Percentiles rank a stretch among this genome's conserved stretches.
phyloP scores from a whole-genome alignment of 2,797 vertebrate genomes.

The Muraenolepis orangiensis region DNA sequence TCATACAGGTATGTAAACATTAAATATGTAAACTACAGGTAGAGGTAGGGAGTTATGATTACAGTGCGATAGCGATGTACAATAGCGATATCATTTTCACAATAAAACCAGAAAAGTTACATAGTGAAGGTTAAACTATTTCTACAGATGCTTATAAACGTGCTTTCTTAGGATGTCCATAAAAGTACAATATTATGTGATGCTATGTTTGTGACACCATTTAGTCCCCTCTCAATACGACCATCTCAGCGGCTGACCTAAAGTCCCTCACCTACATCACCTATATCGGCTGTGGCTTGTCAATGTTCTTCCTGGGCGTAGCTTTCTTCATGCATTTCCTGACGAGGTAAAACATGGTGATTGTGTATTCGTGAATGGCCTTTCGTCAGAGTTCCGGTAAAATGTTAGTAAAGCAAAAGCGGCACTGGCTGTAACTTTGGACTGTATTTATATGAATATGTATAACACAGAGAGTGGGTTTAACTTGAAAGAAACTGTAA shows the following conservation, averaged over 20 bases:
- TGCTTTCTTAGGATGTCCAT: too few species aligned
- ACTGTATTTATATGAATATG: not conserved
- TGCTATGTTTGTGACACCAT: not conserved
- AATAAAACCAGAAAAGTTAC: too few species aligned
- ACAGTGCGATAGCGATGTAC: too few species aligned
- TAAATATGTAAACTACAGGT: too few species aligned
- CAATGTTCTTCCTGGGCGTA: conserved; percentile 66
- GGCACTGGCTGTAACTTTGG: not conserved
- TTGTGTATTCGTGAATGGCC: not conserved
- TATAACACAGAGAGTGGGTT: not conserved
- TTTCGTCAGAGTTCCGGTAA: not conserved
- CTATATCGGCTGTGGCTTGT: conserved; percentile 66
- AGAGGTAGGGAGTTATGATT: too few species aligned
- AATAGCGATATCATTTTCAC: too few species aligned
- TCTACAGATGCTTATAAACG: too few species aligned
- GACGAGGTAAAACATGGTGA: conserved; percentile 49
- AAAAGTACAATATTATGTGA: not conserved
- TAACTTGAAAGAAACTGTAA: not conserved
- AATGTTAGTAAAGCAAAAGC: not conserved
- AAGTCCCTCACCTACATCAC: conserved; percentile 64
- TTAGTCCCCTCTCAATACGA: conserved; percentile 42
- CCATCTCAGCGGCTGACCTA: conserved; percentile 45
- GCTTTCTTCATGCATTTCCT: conserved; percentile 67
- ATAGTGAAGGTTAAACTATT: not conserved
- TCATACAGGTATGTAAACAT: too few species aligned